Evolutionary conservation across 2,888 invertebrate species (phyloP), one percentile per base, ranked within the genome.

Genomic region (Tetranychus truncatus): DNA sequence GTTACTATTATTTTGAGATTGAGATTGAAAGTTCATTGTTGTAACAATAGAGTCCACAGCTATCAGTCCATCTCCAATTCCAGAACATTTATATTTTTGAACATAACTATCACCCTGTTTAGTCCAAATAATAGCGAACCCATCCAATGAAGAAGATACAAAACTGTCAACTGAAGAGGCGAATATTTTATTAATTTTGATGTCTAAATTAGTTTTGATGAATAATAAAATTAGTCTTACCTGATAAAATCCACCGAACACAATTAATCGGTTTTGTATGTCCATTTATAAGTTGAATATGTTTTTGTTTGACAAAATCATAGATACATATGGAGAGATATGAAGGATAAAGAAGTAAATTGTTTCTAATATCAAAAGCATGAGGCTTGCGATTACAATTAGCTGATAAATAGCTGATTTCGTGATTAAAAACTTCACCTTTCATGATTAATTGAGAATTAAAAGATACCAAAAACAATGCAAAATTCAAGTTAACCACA

Each of bases 271-370:
- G 44, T 11, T 44, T 18, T 15, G 7, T 24, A 44, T 72, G 72
- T 20, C 45, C n/a, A 45, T 72, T 72, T n/a, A 72, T n/a, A 20
- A 69, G 21, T 20, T 69, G 69, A 69, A 69, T 24, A 69, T 69
- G 69, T 24, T 21, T 18, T 20, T 69, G 69, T 6, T 69, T 21
- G 1, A 24, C 69, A 20, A 20, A 69, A 69, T 69, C 34, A 69
- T 69, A 69, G 5, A 69, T 11, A 69, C 69, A 69, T 20, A 69
- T 69, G 11, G 21, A 24, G 21, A 20, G 18, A 20, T 11, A 24
- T 20, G 69, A 69, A 69, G 69, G 69, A 69, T 69, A 69, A 18
- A 69, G 6, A 20, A 69, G 11, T 11, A 69, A 8, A 69, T 69
- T 24, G 20, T 21, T 21, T 69, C 21, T 69, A 20, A 69, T 11